Evolutionary conservation across 2,888 invertebrate genomes (phyloP).

Genomic region (Pristionchus exspectatus): DNA sequence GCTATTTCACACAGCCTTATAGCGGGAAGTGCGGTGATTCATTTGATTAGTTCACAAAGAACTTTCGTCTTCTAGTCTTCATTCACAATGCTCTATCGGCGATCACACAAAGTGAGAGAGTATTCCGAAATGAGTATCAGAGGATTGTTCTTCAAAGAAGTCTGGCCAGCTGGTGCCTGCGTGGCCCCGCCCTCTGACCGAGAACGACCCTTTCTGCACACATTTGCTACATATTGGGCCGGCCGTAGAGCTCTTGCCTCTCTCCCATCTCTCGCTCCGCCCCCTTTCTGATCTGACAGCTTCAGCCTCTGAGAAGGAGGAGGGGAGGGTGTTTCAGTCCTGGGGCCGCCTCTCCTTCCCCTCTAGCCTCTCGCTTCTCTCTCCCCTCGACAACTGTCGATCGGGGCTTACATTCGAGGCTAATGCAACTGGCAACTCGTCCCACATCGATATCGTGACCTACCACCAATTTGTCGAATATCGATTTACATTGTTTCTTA

Average conservation of each 20-base stretch:
- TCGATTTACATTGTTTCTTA: background rate
- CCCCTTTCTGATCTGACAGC: slow-evolving; percentile 36
- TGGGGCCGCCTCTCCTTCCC: slow-evolving; percentile 9
- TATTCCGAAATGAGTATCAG: too few species aligned
- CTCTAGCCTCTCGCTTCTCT: background rate
- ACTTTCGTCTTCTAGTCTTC: too few species aligned
- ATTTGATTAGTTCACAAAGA: too few species aligned
- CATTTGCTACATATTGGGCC: slow-evolving; percentile 13
- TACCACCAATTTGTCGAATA: background rate
- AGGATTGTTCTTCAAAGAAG: background rate
- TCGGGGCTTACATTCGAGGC: background rate
- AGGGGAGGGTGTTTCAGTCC: slow-evolving; percentile 13
- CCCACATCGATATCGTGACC: background rate
- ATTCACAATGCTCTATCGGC: too few species aligned
- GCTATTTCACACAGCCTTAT: too few species aligned
- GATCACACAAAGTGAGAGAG: too few species aligned
- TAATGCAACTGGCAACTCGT: background rate
- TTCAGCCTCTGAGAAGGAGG: background rate
- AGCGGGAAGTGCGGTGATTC: too few species aligned
- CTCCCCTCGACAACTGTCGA: background rate
- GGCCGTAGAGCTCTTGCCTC: background rate
- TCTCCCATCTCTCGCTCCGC: background rate
- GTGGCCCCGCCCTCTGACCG: slow-evolving; percentile 12
- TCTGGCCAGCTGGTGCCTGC: background rate
- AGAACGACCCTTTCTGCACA: slow-evolving; percentile 19